Evolutionary conservation across 2,888 invertebrate genomes (phyloP), one percentile per base, ranked within the genome.

Genomic region (Tromatobia lineatoria): DNA sequence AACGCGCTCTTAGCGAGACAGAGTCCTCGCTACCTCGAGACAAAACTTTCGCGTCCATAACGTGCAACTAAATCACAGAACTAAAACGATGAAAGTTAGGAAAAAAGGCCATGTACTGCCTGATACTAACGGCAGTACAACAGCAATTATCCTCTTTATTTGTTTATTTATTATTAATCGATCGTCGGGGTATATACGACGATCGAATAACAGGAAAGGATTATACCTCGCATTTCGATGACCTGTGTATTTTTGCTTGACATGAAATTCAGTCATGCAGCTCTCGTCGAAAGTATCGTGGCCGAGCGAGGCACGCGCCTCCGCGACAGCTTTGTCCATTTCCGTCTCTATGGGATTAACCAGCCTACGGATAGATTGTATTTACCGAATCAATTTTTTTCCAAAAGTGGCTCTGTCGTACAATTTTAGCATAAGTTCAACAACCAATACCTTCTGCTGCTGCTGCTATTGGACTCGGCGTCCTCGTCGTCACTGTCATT

Each of bases 181-280:
- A 69, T 23, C 7, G 18, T 70, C 70, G 61, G 13, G n/a, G 34
- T 38, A 15, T 42, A 7, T 10, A 57, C 76, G 67, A 69, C 67
- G 76, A 77, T 73, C 59, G 61, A 45, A 18, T 34, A 76, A 67
- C 59, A 20, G 50, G 13, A 74, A 81, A 69, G 78, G 73, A 83
- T 83, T 86, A 87, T 91, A 96, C 96, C 96, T 95, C 8, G 97
- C 96, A 94, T 98, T 98, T 77, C 98, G 95, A 93, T 98, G 98
- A 1, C 98, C 98, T 71, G 94, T 95, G 92, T 95, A 98, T 90
- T 96, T 96, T 94, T 95, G 95, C 90, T 95, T 96, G 85, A 96
- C 95, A 84, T 95, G 93, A 7, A 95, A 93, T 86, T 95, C 94
- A 64, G 93, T 94, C 25, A 89, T 85, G 75, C 87, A 89, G 11